Conservation (phyloP, 2,113 vertebrate genomes). For the Thunnus thynnus region DNA sequence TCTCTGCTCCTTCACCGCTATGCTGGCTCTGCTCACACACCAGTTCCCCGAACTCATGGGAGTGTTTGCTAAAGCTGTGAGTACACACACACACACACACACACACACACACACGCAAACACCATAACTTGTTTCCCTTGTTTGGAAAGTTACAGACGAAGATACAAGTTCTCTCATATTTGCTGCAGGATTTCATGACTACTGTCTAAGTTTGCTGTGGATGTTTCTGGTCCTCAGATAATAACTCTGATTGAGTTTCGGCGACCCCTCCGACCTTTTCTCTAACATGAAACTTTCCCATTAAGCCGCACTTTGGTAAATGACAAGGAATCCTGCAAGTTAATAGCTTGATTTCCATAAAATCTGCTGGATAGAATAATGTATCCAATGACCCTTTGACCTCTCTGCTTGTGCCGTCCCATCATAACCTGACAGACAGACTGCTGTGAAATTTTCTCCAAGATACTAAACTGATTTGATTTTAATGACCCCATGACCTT, state of each 20-base stretch:
- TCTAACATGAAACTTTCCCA: not conserved
- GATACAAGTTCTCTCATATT: no score
- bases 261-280: not conserved
- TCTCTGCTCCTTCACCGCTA: constrained; percentile 98
- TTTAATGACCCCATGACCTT: not conserved
- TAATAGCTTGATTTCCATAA: constrained; percentile 4
- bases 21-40: constrained; percentile 98
- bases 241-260: not conserved
- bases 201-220: no score
- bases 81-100: constrained; percentile 71
- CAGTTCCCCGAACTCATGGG: constrained; percentile 99
- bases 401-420: not conserved
- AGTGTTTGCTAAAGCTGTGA: constrained; percentile 98
- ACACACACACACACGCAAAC: constrained; percentile 13
- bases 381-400: not conserved
- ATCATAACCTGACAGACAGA: not conserved
- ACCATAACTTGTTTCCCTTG: not conserved
- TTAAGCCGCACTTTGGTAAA: not conserved
- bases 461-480: not conserved
- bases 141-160: no score
- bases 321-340: not conserved
- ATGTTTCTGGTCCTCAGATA: not conserved
- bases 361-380: not conserved
- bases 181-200: not conserved
- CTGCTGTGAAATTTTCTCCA: not conserved